Evolutionary conservation across 2,797 vertebrate genomes (phyloP).

Genomic region (Acrocephalus scirpaceus): DNA sequence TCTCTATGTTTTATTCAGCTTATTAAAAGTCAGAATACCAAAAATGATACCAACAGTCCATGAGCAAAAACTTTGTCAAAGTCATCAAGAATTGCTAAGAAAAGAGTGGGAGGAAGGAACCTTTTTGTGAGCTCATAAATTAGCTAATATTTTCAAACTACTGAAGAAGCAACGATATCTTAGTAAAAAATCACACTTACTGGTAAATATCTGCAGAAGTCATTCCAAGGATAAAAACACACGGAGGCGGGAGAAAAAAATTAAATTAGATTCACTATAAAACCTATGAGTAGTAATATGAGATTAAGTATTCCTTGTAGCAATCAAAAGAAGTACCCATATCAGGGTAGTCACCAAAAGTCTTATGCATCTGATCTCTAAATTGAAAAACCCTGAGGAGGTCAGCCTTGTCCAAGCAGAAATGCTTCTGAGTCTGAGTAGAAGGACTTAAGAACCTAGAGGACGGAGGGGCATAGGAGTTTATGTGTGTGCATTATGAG

Average conservation of each 20-base stretch:
- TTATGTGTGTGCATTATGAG: neutral
- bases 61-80: neutral
- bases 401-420: neutral
- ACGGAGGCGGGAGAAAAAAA: rapidly evolving
- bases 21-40: neutral
- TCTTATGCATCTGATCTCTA: neutral
- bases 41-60: neutral
- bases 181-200: neutral
- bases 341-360: neutral
- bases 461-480: neutral
- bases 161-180: neutral
- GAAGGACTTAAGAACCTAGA: neutral
- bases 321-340: neutral
- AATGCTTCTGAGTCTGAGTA: neutral
- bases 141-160: neutral
- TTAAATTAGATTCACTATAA: neutral
- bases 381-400: neutral
- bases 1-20: neutral
- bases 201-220: neutral
- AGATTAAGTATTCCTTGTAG: neutral
- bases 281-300: neutral
- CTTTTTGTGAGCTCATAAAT: neutral
- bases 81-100: neutral
- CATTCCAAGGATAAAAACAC: neutral
- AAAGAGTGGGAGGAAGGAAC: neutral